Evolutionary conservation across 2,888 invertebrate genomes (phyloP).

Genomic region (Cryptosula pallasiana): DNA sequence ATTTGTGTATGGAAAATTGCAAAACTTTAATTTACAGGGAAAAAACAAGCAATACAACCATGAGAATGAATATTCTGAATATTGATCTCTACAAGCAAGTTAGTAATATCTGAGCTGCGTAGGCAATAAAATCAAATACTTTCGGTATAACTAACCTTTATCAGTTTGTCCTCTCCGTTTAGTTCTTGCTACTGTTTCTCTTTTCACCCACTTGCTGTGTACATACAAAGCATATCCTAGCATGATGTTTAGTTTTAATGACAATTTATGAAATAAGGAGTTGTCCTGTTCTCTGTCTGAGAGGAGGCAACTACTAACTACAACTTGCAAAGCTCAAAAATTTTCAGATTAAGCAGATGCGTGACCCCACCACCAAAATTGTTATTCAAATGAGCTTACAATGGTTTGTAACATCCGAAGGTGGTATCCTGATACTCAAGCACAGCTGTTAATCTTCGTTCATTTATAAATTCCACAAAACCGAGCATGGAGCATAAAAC

Average conservation of each 20-base stretch:
- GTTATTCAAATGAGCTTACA: too few relatives aligned
- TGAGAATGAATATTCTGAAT: not conserved
- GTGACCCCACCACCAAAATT: too few relatives aligned
- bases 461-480: not conserved
- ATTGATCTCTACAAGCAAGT: not conserved
- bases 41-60: not conserved
- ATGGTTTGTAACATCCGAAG: not conserved
- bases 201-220: too few relatives aligned
- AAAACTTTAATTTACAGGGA: too few relatives aligned
- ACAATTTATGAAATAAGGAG: too few relatives aligned
- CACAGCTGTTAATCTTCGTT: not conserved
- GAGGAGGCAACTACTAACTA: too few relatives aligned
- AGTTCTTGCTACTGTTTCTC: not conserved
- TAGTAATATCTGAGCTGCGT: not conserved
- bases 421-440: not conserved
- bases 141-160: not conserved
- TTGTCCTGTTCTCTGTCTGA: too few relatives aligned
- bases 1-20: too few relatives aligned
- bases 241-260: too few relatives aligned
- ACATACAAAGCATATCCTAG: too few relatives aligned
- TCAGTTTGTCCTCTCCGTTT: not conserved
- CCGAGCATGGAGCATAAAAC: slow-evolving; percentile 6
- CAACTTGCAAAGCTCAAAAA: too few relatives aligned
- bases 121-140: not conserved
- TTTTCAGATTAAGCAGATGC: too few relatives aligned